Conservation (phyloP, 2,113 vertebrate genomes). For the Clarias magur region DNA sequence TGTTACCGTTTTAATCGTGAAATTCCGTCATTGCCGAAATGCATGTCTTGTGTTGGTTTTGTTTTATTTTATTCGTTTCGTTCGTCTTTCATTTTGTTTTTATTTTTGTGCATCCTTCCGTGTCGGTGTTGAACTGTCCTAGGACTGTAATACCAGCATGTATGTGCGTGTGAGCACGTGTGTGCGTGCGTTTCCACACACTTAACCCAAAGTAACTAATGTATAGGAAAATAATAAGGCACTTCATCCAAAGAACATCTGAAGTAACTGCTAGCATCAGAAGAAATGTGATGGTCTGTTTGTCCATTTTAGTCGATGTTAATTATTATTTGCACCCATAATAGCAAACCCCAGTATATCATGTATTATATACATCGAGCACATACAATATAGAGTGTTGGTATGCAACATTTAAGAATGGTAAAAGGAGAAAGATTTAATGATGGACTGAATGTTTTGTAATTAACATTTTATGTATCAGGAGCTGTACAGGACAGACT, state of each 20-base stretch:
- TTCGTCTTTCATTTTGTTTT: conserved; percentile 17
- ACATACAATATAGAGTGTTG: conserved; percentile 13
- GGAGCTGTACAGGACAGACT: neutral
- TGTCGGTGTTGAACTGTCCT: conserved; percentile 45
- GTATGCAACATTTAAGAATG: conserved; percentile 14
- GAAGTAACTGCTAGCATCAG: conserved; percentile 16
- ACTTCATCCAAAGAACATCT: conserved; percentile 51
- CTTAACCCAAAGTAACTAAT: conserved; percentile 51
- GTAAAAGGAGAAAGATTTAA: neutral
- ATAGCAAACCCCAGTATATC: conserved; percentile 6
- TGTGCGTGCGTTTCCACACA: conserved; percentile 21
- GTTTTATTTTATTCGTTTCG: conserved; percentile 17
- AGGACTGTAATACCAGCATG: conserved; percentile 43
- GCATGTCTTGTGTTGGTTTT: conserved; percentile 64
- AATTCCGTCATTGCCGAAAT: conserved; percentile 62
- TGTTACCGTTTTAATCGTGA: conserved; percentile 53
- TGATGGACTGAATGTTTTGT: conserved; percentile 36
- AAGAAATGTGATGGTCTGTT: conserved; percentile 5
- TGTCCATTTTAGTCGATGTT: conserved; percentile 33
- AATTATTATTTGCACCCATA: conserved; percentile 3
- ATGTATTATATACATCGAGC: conserved; percentile 25
- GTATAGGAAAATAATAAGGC: conserved; percentile 33
- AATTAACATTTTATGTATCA: conserved; percentile 24
- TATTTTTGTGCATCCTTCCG: conserved; percentile 52
- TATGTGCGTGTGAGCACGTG: conserved; percentile 20